Percentiles rank a stretch among this genome's conserved stretches.
Evolutionary conservation across 2,797 vertebrate genomes (phyloP).

Genomic region (Rhinichthys osculus): DNA sequence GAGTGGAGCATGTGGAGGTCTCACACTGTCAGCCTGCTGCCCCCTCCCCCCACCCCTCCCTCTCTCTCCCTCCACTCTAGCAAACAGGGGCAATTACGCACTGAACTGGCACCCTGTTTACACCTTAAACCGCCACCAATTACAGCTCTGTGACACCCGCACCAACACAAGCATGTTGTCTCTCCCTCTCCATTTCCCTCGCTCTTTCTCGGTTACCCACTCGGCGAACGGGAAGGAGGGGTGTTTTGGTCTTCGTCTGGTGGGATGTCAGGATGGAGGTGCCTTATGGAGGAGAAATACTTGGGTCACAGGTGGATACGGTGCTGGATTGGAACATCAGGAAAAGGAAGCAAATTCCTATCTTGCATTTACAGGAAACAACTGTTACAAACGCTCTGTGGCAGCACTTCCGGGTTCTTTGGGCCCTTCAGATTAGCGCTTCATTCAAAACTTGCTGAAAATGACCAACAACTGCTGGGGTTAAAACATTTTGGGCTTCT

Average conservation of each 20-base stretch:
- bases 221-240: conserved; percentile 36
- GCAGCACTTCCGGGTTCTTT: neutral
- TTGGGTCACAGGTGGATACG: conserved; percentile 25
- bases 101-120: conserved; percentile 79
- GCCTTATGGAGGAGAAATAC: conserved; percentile 41
- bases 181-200: conserved; percentile 38
- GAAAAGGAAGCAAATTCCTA: neutral
- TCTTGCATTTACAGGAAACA: neutral
- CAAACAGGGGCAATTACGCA: conserved; percentile 70
- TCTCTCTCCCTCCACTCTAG: conserved; percentile 66
- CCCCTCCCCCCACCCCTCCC: conserved; percentile 57
- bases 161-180: conserved; percentile 59
- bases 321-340: conserved; percentile 11
- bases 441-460: neutral
- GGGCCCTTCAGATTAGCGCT: neutral
- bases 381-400: neutral
- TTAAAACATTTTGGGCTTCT: neutral
- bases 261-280: conserved; percentile 48
- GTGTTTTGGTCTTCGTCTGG: conserved; percentile 54
- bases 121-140: conserved; percentile 80
- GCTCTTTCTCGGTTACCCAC: conserved; percentile 40
- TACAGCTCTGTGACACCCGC: conserved; percentile 78
- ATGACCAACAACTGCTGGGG: neutral
- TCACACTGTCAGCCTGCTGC: conserved; percentile 71
- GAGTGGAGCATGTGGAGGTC: conserved; percentile 63